A percentile compares a stretch with the other conserved stretches of the same genome.
Evolutionary conservation across 2,113 vertebrate genomes (phyloP).

Genomic region (Erinaceus europaeus): DNA sequence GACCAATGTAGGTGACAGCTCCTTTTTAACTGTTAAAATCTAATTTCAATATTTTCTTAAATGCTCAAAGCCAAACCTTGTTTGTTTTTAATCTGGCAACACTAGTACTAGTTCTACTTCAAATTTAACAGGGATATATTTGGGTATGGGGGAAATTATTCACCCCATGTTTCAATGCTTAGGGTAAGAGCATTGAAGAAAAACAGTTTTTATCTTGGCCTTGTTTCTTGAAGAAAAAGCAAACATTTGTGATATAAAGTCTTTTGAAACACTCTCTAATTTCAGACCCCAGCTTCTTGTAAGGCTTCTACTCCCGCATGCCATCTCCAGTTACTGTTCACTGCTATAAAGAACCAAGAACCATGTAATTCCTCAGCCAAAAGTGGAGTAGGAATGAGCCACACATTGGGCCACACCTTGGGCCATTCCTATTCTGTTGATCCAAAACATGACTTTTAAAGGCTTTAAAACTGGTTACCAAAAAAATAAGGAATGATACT

Average conservation of each 20-base stretch:
- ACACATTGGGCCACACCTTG: neutral
- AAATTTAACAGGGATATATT: neutral
- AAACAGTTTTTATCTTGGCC: neutral
- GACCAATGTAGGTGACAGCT: neutral
- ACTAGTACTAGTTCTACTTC: neutral
- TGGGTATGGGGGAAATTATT: neutral
- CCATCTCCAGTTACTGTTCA: neutral
- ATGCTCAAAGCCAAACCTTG: neutral
- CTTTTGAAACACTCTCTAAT: neutral
- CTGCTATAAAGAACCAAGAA: neutral
- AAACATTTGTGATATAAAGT: neutral
- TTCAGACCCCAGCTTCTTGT: neutral
- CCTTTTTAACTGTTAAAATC: neutral
- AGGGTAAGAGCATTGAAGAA: neutral
- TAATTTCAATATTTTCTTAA: neutral
- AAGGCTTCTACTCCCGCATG: neutral
- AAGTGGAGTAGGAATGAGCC: neutral
- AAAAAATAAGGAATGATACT: conserved; percentile 47
- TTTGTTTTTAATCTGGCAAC: neutral
- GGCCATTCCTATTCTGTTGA: neutral
- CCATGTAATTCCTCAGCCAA: neutral
- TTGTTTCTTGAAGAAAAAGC: neutral
- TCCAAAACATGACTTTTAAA: conserved; percentile 26
- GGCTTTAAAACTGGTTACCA: conserved; percentile 31
- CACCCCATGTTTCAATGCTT: neutral